Conservation (phyloP, 1,140 invertebrate species). For the Neodiprion virginianus region DNA sequence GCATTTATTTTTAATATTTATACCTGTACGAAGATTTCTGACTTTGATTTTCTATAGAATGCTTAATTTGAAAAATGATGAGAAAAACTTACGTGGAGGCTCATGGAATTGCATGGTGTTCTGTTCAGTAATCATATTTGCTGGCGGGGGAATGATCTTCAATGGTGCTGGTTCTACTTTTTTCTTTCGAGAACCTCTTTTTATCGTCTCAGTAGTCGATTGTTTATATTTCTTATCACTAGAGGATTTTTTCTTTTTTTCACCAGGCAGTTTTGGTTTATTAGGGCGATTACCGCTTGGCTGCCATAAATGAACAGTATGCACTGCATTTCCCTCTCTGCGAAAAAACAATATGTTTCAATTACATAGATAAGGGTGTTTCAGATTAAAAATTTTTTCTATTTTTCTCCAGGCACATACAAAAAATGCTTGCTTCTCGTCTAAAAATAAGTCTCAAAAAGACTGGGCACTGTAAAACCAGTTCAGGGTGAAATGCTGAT, state of each 20-base stretch:
- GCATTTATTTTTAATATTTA: constrained; percentile 22
- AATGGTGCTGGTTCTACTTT: constrained; percentile 21
- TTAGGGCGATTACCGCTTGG: constrained; percentile 57
- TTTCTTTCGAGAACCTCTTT: constrained; percentile 29
- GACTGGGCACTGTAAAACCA: too few relatives aligned
- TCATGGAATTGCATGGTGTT: constrained; percentile 42
- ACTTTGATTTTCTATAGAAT: too few relatives aligned
- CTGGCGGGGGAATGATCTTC: constrained; percentile 31
- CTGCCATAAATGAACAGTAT: constrained; percentile 58
- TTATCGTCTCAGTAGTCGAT: constrained; percentile 10
- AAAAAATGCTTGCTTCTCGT: too few relatives aligned
- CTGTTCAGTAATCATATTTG: constrained; percentile 39
- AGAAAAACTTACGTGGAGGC: constrained; percentile 30
- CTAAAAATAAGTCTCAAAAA: too few relatives aligned
- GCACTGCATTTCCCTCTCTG: constrained; percentile 56
- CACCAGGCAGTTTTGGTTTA: constrained; percentile 45
- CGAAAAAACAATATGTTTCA: constrained; percentile 20
- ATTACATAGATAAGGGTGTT: not conserved
- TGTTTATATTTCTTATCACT: constrained; percentile 37
- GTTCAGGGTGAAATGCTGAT: too few relatives aligned
- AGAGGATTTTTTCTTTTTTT: constrained; percentile 44
- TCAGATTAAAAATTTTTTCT: too few relatives aligned
- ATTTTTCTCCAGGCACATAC: too few relatives aligned
- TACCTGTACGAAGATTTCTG: not conserved
- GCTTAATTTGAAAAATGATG: not conserved